phyloP scores from a whole-genome alignment of 2,888 invertebrate genomes.

The Opisthograptis luteolata region DNA sequence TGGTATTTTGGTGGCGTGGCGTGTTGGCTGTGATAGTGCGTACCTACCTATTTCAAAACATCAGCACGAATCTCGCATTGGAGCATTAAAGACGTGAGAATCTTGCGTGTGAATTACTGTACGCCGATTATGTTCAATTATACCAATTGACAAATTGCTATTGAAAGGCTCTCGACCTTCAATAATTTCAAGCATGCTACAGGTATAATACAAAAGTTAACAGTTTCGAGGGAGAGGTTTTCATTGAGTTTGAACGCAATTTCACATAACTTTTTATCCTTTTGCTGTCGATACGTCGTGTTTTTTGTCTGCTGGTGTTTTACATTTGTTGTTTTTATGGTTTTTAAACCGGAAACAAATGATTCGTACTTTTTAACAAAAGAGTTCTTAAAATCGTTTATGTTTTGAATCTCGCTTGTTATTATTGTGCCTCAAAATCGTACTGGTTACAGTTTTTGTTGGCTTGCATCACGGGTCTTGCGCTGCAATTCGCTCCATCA shows the following conservation, averaged over 20 bases:
- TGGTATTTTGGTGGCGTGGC: constrained; percentile 4
- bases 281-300: neutral
- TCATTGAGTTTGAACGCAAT: constrained; percentile 32
- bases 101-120: constrained; percentile 50
- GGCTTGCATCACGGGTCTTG: constrained; percentile 19
- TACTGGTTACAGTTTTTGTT: constrained; percentile 12
- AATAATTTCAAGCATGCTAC: constrained; percentile 37
- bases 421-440: constrained; percentile 6
- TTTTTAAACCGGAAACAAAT: too few species aligned
- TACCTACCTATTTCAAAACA: constrained; percentile 34
- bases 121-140: constrained; percentile 58
- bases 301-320: too few species aligned
- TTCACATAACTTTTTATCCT: constrained; percentile 15
- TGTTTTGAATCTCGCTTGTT: constrained; percentile 9
- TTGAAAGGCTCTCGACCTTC: constrained; percentile 65
- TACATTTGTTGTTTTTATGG: too few species aligned
- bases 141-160: constrained; percentile 59
- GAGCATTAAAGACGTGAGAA: constrained; percentile 47
- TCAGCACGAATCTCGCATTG: constrained; percentile 30
- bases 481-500: constrained; percentile 50
- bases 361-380: too few species aligned
- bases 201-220: constrained; percentile 28
- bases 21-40: neutral
- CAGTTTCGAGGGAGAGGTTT: constrained; percentile 35
- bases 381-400: too few species aligned